Evolutionary conservation across 2,113 vertebrate species (phyloP).

Genomic region (Tragelaphus imberbis): DNA sequence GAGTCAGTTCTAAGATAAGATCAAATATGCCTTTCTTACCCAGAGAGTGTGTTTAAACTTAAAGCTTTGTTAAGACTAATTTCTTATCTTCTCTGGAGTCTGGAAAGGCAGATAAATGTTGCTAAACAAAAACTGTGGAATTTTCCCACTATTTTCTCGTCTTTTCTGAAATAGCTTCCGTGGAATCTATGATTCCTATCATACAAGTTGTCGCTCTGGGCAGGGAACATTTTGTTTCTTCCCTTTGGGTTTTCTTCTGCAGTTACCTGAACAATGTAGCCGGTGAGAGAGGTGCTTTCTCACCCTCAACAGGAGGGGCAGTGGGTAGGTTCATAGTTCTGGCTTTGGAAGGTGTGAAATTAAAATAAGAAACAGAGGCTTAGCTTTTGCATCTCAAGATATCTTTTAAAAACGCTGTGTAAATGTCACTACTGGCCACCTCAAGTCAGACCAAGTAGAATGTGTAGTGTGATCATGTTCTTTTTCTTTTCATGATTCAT

Average conservation of each 20-base stretch:
- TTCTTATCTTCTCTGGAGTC: not conserved
- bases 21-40: not conserved
- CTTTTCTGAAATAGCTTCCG: not conserved
- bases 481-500: not conserved
- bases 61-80: not conserved
- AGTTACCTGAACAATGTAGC: not conserved
- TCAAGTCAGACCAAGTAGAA: not conserved
- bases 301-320: not conserved
- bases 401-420: not conserved
- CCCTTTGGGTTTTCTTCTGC: not conserved
- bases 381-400: not conserved
- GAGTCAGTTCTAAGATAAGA: not conserved
- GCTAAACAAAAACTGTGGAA: not conserved
- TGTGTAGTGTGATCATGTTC: rapidly evolving
- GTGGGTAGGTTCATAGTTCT: not conserved
- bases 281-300: not conserved
- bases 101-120: not conserved
- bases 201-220: not conserved
- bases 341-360: not conserved
- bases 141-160: not conserved
- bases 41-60: not conserved
- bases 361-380: not conserved
- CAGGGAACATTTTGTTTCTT: not conserved
- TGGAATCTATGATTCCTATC: not conserved
- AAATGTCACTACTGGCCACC: not conserved